Conservation (phyloP, 2,888 invertebrate genomes). For the Caenorhabditis sp. region DNA sequence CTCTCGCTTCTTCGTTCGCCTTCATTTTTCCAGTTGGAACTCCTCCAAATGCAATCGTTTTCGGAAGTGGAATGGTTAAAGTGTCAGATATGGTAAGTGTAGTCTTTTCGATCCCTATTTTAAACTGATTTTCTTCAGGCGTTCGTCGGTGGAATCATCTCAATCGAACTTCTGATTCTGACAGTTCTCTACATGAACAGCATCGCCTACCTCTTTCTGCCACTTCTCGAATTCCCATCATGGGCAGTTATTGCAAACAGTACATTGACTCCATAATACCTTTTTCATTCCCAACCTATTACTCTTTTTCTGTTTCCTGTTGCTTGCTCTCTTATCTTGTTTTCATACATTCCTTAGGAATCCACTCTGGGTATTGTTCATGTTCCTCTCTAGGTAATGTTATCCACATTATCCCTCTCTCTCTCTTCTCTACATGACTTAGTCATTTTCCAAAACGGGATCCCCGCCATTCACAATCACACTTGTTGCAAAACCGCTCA, state of each 20-base stretch:
- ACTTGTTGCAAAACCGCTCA: conserved; percentile 36
- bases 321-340: conserved; percentile 22
- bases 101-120: not conserved
- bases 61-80: conserved; percentile 76
- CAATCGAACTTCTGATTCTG: conserved; percentile 65
- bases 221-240: conserved; percentile 60
- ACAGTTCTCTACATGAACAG: conserved; percentile 73
- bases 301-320: not conserved
- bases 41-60: conserved; percentile 93
- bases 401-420: not conserved
- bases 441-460: conserved; percentile 47
- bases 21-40: conserved; percentile 88
- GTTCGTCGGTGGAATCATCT: conserved; percentile 68
- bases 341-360: conserved; percentile 47
- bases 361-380: conserved; percentile 21
- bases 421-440: conserved; percentile 16
- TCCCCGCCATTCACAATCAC: conserved; percentile 1
- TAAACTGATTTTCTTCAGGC: conserved; percentile 55
- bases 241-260: conserved; percentile 52
- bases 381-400: conserved; percentile 2
- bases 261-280: conserved; percentile 12
- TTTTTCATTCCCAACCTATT: not conserved
- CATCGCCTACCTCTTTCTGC: conserved; percentile 66
- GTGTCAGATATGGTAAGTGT: conserved; percentile 78
- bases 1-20: conserved; percentile 85